Percentiles rank a stretch among this genome's conserved stretches.
These are phyloP conservation scores for Drosophila bocqueti DNA, from an alignment of 1,140 invertebrate species.

Conservation along the genomic window DNA sequence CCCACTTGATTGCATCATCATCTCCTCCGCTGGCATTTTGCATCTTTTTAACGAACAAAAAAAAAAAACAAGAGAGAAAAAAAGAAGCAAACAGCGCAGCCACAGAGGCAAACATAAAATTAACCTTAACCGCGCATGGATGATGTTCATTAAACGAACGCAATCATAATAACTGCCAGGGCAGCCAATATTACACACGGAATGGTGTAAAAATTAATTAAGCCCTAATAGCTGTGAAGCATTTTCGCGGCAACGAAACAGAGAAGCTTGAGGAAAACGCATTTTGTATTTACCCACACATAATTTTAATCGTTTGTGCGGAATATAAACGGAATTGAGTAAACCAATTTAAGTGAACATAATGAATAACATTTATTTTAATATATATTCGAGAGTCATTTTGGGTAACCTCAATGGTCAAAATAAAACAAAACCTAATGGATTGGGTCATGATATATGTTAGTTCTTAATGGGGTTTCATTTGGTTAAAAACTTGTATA, in stretches of 20 bases:
- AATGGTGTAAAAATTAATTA: conserved; percentile 60
- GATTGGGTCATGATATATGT: no score
- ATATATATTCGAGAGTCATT: conserved; percentile 9
- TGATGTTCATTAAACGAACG: conserved; percentile 45
- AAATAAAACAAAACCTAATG: conserved; percentile 3
- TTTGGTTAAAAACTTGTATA: background rate
- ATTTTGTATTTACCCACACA: conserved; percentile 33
- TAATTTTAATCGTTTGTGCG: conserved; percentile 31
- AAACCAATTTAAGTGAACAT: conserved; percentile 25
- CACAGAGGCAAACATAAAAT: conserved; percentile 30
- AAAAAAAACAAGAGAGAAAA: conserved; percentile 7
- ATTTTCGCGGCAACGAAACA: conserved; percentile 6
- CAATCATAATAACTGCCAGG: conserved; percentile 48
- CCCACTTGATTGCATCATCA: conserved; percentile 38
- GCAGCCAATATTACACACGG: conserved; percentile 37
- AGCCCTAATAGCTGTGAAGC: conserved; percentile 58
- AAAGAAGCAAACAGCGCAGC: background rate
- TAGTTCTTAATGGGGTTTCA: no score
- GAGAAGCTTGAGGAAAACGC: conserved; percentile 27
- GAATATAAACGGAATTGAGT: conserved; percentile 18
- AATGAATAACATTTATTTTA: conserved; percentile 22
- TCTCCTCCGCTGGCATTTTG: conserved; percentile 12
- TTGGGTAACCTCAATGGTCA: background rate
- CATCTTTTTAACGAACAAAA: conserved; percentile 9
- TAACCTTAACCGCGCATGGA: conserved; percentile 39